Base-by-base conservation (phyloP, 2,888 invertebrate species). In the Formica aserva region DNA sequence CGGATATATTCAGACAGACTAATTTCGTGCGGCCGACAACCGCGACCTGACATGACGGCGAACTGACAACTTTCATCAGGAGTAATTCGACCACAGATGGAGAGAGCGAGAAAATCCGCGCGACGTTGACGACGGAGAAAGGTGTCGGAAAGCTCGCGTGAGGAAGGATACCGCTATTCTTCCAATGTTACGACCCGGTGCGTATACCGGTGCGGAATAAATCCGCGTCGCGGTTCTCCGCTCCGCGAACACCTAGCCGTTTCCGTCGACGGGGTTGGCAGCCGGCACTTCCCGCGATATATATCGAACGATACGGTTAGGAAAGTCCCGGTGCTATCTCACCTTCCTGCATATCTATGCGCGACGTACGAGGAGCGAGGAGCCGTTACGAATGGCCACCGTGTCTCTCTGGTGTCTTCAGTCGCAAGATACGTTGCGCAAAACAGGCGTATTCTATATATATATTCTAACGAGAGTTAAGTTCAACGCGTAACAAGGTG, bases 251-350 rank as follows among this genome's bases (percentile, higher is more conserved):
- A 60, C n/a, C 32, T 22, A 48, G n/a, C n/a, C 85, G 67, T 86
- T 45, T 75, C 84, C 69, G 84, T 89, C 88, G 83, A 74, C 83
- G 29, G 22, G 32, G 29, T 55, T 85, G 83, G 75, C 83, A 89
- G 86, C 85, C 85, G 84, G 81, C 78, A 89, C 85, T 90, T 89
- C 76, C 89, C 89, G 86, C 87, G 84, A 90, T 90, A 89, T 90
- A 89, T 88, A 90, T 90, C 91, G 91, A 86, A 86, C 86, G 91
- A 89, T 86, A 87, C 78, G 83, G 63, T 76, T 75, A 77, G 63
- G 69, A 32, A 45, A 69, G 60, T 38, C 57, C 29, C 57, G 18
- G n/a, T 35, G 22, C 62, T 81, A 63, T 76, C 48, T 63, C 83
- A 72, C 72, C 62, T 74, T 57, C 18, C 32, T 60, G 78, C 81